phyloP scores from a whole-genome alignment of 2,113 vertebrate species.

The Orientallactaga bullata region DNA sequence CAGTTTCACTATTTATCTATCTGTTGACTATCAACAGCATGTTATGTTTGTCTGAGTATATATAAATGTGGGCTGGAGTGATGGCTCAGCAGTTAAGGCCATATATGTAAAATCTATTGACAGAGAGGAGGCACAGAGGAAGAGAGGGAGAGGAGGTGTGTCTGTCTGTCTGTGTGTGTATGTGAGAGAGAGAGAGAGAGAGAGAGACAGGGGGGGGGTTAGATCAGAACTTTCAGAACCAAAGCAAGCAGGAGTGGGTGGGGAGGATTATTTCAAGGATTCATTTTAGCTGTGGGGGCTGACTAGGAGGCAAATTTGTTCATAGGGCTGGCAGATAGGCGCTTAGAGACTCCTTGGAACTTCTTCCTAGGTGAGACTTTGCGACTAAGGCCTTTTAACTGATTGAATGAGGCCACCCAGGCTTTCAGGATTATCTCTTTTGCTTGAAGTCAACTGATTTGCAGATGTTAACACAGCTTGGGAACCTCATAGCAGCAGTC shows the following conservation, averaged over 20 bases:
- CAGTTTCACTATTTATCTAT: not conserved
- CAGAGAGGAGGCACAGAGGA: not conserved
- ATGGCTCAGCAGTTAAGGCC: too few species aligned
- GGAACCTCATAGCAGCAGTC: not conserved
- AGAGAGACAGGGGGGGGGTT: not conserved
- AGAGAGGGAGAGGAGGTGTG: too few species aligned
- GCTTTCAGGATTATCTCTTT: conserved; percentile 11
- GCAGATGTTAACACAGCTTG: not conserved
- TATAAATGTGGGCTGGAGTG: not conserved
- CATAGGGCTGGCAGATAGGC: not conserved
- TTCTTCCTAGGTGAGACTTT: not conserved
- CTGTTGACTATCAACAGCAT: not conserved
- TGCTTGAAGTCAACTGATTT: conserved; percentile 2
- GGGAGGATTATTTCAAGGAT: not conserved
- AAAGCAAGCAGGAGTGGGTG: not conserved
- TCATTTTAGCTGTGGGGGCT: not conserved
- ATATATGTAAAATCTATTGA: not conserved
- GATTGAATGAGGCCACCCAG: not conserved
- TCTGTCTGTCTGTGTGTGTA: too few species aligned
- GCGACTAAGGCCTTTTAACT: not conserved
- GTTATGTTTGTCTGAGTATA: not conserved
- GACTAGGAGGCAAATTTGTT: not conserved
- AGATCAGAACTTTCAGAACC: not conserved
- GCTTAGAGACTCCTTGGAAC: not conserved
- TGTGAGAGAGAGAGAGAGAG: not conserved